Conservation (phyloP, 2,888 invertebrate genomes). For the Mesochorus sp. region DNA sequence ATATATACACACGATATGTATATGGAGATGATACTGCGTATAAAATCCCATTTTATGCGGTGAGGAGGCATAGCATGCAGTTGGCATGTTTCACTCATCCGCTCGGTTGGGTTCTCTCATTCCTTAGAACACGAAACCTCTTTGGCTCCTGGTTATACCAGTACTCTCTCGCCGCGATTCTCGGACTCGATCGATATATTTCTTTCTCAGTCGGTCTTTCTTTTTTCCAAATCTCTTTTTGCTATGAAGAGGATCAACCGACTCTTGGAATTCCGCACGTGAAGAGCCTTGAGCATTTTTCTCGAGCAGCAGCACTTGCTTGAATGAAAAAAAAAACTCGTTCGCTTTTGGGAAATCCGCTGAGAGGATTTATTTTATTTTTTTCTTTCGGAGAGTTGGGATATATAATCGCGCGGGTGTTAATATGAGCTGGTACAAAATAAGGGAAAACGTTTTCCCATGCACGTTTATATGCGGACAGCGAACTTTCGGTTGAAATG, state of each 20-base stretch:
- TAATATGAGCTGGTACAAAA: background rate
- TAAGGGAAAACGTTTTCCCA: background rate
- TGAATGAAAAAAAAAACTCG: conserved; percentile 52
- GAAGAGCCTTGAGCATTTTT: conserved; percentile 16
- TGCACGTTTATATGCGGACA: background rate
- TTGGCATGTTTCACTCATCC: conserved; percentile 22
- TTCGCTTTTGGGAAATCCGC: conserved; percentile 36
- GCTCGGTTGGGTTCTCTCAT: conserved; percentile 27
- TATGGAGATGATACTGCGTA: too few relatives aligned
- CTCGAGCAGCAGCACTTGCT: background rate
- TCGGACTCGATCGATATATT: conserved; percentile 36
- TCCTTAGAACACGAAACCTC: conserved; percentile 53
- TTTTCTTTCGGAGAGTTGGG: too few relatives aligned
- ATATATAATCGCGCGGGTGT: background rate
- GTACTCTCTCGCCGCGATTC: conserved; percentile 41
- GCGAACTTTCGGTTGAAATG: background rate
- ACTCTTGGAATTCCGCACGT: conserved; percentile 35
- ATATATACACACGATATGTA: conserved; percentile 6
- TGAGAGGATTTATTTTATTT: conserved; percentile 12
- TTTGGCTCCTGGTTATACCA: conserved; percentile 30
- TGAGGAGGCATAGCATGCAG: conserved; percentile 3
- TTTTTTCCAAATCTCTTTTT: background rate
- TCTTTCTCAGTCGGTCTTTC: background rate
- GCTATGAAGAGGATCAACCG: background rate
- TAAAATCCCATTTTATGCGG: conserved; percentile 1